Percentiles rank a stretch among this genome's conserved stretches.
phyloP scores from a whole-genome alignment of 2,797 vertebrate genomes.

The Gallirallus australis region DNA sequence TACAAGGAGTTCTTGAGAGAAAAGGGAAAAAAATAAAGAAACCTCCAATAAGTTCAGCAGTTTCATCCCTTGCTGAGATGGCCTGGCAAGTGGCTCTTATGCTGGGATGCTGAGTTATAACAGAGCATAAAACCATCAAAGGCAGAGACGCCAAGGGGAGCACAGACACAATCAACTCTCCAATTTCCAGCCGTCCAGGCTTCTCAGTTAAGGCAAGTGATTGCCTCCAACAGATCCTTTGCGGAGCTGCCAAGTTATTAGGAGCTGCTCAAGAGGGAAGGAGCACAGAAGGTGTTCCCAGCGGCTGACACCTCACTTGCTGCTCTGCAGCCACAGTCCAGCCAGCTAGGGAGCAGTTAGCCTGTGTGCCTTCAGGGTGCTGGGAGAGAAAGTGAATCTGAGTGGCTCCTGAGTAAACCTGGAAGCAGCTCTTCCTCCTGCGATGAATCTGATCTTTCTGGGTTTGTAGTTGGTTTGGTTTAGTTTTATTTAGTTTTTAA shows the following conservation, averaged over 20 bases:
- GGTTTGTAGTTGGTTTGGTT: background rate
- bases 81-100: background rate
- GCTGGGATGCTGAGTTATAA: background rate
- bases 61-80: conserved; percentile 8
- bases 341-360: background rate
- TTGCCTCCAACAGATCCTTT: background rate
- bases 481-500: background rate
- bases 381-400: background rate
- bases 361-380: background rate
- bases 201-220: conserved; percentile 10
- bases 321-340: background rate
- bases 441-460: background rate
- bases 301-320: fast-evolving
- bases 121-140: background rate
- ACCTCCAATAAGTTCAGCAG: background rate
- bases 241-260: conserved; percentile 3
- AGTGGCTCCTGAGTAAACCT: background rate
- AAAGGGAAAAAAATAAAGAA: background rate
- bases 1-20: background rate
- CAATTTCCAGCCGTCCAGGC: background rate
- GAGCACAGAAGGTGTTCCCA: background rate
- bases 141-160: background rate
- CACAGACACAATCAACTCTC: background rate
- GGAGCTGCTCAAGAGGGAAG: background rate
- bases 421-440: background rate